Percentiles rank a stretch among this genome's conserved stretches.
Conservation (phyloP, 2,113 vertebrate species). For the Piaya cayana region DNA sequence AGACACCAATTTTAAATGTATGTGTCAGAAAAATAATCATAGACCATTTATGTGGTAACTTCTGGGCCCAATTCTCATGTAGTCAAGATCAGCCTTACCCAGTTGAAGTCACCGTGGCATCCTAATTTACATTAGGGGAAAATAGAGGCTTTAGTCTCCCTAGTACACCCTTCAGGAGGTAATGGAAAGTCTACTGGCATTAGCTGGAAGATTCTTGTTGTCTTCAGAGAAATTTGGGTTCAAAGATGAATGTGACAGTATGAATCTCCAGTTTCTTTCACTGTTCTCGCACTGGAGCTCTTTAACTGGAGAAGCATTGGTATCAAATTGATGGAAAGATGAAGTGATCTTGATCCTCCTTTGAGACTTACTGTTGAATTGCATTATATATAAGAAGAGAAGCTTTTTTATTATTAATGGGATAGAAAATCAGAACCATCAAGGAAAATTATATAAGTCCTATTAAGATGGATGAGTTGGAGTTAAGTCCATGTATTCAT, state of each 20-base stretch:
- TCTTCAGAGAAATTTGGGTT: neutral
- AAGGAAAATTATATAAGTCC: constrained; percentile 46
- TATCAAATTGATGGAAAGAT: constrained; percentile 62
- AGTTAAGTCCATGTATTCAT: neutral
- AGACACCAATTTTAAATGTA: neutral
- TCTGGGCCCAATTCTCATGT: neutral
- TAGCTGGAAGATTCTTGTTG: neutral
- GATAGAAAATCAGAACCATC: constrained; percentile 65
- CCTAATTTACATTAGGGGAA: neutral
- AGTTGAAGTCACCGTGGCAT: neutral
- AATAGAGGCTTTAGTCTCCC: neutral
- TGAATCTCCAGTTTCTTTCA: neutral
- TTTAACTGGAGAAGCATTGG: constrained; percentile 20
- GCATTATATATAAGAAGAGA: constrained; percentile 66
- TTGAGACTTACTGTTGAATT: constrained; percentile 57
- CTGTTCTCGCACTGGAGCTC: neutral
- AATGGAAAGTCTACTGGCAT: neutral
- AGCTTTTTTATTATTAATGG: constrained; percentile 65
- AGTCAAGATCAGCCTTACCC: neutral
- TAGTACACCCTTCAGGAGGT: fast-evolving
- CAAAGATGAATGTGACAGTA: neutral
- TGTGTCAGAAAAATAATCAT: neutral
- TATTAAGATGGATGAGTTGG: constrained; percentile 56
- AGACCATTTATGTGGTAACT: neutral
- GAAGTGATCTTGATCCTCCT: constrained; percentile 67